Evolutionary conservation across 1,140 invertebrate species (phyloP), one percentile per base, ranked within the genome.

Genomic region (Delia radicum): DNA sequence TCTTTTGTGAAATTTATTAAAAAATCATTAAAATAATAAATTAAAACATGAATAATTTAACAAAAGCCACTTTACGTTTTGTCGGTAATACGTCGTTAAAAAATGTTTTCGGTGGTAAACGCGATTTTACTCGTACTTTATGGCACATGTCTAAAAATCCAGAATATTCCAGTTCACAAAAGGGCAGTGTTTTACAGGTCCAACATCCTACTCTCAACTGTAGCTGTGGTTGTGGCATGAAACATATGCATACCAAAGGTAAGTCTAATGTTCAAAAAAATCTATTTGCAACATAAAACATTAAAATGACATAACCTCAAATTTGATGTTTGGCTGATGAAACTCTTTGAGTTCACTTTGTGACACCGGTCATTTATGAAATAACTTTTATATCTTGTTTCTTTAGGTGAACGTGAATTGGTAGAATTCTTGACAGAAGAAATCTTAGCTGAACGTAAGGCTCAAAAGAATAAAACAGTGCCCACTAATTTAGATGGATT

Each of bases 381-480:
- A 75, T 77, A 8, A 74, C 69, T 6, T 74, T 48, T 18, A 12
- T 18, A 0, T 18, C 13, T 72, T 55, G 61, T 13, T 31, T 67
- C 72, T 26, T 63, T 77, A 96, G 95, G 92, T 80, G 95, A 96
- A 86, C 90, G 92, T 78, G 95, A 96, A 83, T 87, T 97, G 33
- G 91, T 94, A 0, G 93, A 95, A 83, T 97, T 96, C 82, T 86
- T 97, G 0, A 91, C 91, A 4, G 94, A 97, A 86, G 96, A 97
- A 88, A 96, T 97, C 76, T 88, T 93, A 71, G 93, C 94, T 0
- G 96, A 97, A 85, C 92, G 92, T 77, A 95, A 95, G 85, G 90
- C 92, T 8, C 91, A 92, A 78, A 94, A 94, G 85, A 81, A 90
- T 2, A 93, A 93, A 84, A 90, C 89, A 0, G 89, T 95, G 79